phyloP scores from a whole-genome alignment of 1,140 invertebrate species.

The Scaptomyza montana region DNA sequence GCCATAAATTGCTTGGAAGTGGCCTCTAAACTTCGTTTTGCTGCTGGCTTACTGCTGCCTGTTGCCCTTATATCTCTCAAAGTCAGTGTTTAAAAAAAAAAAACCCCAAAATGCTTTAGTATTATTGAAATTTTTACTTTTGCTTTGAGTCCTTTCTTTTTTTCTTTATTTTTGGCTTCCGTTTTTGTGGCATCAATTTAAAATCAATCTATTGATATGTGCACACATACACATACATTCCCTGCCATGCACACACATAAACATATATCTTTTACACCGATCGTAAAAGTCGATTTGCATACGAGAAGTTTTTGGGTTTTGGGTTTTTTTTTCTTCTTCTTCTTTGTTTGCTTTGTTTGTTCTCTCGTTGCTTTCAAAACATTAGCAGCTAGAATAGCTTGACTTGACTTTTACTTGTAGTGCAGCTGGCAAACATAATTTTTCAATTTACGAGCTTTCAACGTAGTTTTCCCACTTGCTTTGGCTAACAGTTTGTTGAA shows the following conservation, averaged over 20 bases:
- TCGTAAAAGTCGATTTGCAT: constrained; percentile 68
- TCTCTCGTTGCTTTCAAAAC: constrained; percentile 53
- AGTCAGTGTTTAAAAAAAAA: constrained; percentile 26
- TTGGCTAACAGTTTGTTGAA: constrained; percentile 12
- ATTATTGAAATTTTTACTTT: constrained; percentile 75
- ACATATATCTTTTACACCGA: constrained; percentile 42
- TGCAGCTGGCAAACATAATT: constrained; percentile 38
- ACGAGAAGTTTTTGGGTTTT: constrained; percentile 19
- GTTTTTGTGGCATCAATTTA: constrained; percentile 68
- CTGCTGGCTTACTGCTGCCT: constrained; percentile 26
- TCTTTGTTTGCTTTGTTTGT: constrained; percentile 41
- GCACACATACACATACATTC: constrained; percentile 9
- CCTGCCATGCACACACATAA: constrained; percentile 8
- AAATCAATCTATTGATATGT: constrained; percentile 72
- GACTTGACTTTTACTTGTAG: constrained; percentile 44
- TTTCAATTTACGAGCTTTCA: constrained; percentile 29
- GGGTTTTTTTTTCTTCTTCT: constrained; percentile 44
- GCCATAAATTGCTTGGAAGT: constrained; percentile 79
- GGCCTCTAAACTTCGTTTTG: constrained; percentile 58
- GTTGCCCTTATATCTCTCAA: constrained; percentile 37
- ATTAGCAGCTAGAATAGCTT: constrained; percentile 53
- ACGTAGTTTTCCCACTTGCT: not conserved
- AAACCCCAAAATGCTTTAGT: constrained; percentile 59
- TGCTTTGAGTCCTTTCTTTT: constrained; percentile 38
- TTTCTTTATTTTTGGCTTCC: constrained; percentile 39